These are phyloP conservation scores for Drosophila burlai DNA, from an alignment of 1,140 invertebrate genomes.

Conservation along the genomic window DNA sequence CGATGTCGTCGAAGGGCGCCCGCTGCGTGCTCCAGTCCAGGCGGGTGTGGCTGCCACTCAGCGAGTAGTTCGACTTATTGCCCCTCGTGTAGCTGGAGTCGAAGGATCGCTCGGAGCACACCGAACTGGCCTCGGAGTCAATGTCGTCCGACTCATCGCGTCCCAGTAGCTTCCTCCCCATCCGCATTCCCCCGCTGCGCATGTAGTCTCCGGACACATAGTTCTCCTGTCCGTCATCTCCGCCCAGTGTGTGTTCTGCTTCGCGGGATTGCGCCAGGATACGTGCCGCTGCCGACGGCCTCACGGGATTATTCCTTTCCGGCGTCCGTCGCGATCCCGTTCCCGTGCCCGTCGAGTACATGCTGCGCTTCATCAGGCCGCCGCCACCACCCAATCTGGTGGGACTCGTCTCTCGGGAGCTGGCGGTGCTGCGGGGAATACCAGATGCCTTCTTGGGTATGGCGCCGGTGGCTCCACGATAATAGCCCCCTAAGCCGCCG, in stretches of 20 bases:
- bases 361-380: constrained; percentile 75
- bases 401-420: constrained; percentile 89
- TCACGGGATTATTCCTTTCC: constrained; percentile 86
- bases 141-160: constrained; percentile 93
- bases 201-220: constrained; percentile 66
- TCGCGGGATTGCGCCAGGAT: constrained; percentile 95
- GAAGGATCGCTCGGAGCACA: constrained; percentile 96
- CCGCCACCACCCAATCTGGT: constrained; percentile 79
- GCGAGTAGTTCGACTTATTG: constrained; percentile 87
- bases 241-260: constrained; percentile 93
- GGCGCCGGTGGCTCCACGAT: constrained; percentile 76
- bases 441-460: constrained; percentile 87
- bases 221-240: constrained; percentile 44
- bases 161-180: constrained; percentile 75
- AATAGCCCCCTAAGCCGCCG: constrained; percentile 75
- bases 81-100: constrained; percentile 89
- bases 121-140: constrained; percentile 97
- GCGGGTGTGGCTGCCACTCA: constrained; percentile 92
- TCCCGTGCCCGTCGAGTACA: constrained; percentile 72
- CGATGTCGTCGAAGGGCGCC: constrained; percentile 90
- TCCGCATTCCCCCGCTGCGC: constrained; percentile 69
- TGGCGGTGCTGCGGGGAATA: constrained; percentile 90
- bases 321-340: constrained; percentile 83
- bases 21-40: constrained; percentile 87
- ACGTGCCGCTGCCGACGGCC: constrained; percentile 91